Evolutionary conservation across 2,888 invertebrate genomes (phyloP), one percentile per base, ranked within the genome.

Genomic region (Meliscaeva auricollis): DNA sequence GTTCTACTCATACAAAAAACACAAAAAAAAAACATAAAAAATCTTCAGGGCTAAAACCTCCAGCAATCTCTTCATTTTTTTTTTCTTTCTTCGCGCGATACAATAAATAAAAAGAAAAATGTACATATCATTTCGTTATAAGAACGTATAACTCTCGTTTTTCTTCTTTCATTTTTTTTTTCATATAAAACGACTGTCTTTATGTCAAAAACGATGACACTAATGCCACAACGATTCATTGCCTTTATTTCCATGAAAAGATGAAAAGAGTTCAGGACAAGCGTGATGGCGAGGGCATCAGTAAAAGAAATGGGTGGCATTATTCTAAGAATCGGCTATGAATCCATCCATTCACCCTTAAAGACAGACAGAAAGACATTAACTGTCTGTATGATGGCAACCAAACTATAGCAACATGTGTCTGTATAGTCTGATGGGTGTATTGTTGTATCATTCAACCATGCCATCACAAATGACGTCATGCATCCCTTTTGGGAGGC

Each of bases 121-220:
- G 8, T 38, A 32, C 66, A 70, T 70, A n/a, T 66, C 70, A 70
- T 70, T 70, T 56, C 30, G 13, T 54, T n/a, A 35, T 70, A 75
- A 22, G 62, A 64, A 73, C 56, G 44, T 38, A 66, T 64, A n/a
- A 52, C 30, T 62, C 13, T 48, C 7, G 6, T 60, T 48, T 64
- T 20, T 38, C 17, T 17, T 22, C 13, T n/a, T 66, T 3, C 11
- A 13, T 13, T 32, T 11, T 26, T 15, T 26, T 11, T 22, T 22
- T 41, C 9, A 1, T 17, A 70, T 38, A 48, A 64, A 75, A 81
- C 56, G 70, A 72, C 50, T 72, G 81, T 75, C 76, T 81, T 76
- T 58, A 66, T 81, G 58, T 64, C 76, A 72, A 44, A 58, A 76
- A 76, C 66, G 66, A 72, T 66, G 75, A 66, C 81, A 81, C 70